Conservation (phyloP, 2,113 vertebrate genomes). For the Mirza zaza region DNA sequence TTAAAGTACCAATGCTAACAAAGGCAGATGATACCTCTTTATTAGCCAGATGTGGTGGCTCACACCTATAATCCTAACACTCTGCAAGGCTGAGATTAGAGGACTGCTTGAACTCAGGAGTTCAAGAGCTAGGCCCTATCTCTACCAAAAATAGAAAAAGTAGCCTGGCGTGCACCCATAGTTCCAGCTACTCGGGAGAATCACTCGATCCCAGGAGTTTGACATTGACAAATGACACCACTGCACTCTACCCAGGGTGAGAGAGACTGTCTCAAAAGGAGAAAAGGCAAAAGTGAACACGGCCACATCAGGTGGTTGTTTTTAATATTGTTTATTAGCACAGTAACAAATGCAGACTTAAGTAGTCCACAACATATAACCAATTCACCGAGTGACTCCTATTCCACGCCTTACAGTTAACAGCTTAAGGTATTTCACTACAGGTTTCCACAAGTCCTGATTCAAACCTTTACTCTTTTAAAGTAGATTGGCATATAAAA, state of each 20-base stretch:
- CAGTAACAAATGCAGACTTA: constrained; percentile 90
- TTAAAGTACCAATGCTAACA: neutral
- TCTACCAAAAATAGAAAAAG: too few species aligned
- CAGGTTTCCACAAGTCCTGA: constrained; percentile 82
- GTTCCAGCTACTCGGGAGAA: too few species aligned
- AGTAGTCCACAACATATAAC: constrained; percentile 83
- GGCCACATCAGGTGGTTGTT: constrained; percentile 61
- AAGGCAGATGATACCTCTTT: neutral
- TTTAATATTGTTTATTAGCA: constrained; percentile 90
- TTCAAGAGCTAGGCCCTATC: too few species aligned
- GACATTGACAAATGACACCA: too few species aligned
- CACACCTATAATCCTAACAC: too few species aligned
- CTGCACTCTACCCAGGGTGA: neutral
- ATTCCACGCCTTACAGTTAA: constrained; percentile 86
- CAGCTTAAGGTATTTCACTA: constrained; percentile 90
- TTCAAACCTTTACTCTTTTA: constrained; percentile 81
- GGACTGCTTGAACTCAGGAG: too few species aligned
- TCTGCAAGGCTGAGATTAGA: too few species aligned
- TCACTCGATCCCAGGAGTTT: too few species aligned
- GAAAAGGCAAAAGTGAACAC: constrained; percentile 50
- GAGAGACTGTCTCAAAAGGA: too few species aligned
- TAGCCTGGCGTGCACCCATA: too few species aligned
- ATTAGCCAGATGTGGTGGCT: neutral
- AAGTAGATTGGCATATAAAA: constrained; percentile 85
- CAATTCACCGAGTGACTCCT: constrained; percentile 88